Conservation (phyloP, 2,888 invertebrate species). For the Zhuqinia jingwanae region DNA sequence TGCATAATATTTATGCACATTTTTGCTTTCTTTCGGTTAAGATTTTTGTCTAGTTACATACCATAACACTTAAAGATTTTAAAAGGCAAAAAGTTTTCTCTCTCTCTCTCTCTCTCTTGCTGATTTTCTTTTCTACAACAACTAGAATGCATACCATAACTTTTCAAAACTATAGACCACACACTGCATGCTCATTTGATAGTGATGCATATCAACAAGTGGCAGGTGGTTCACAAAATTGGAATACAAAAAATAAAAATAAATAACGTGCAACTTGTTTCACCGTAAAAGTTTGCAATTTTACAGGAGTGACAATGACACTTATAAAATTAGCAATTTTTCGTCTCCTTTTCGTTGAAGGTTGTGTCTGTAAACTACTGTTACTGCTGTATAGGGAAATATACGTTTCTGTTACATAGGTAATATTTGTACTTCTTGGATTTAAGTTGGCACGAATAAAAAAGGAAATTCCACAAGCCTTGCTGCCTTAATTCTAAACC, state of each 20-base stretch:
- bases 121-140: no score
- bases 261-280: background rate
- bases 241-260: background rate
- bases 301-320: background rate
- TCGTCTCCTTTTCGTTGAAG: constrained; percentile 12
- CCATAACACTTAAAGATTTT: no score
- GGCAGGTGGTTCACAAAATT: constrained; percentile 16
- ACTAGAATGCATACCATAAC: no score
- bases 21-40: background rate
- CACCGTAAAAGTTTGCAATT: background rate
- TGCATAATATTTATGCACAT: constrained; percentile 11
- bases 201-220: constrained; percentile 43
- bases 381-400: background rate
- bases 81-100: background rate
- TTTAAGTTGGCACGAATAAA: constrained; percentile 25
- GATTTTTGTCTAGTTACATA: no score
- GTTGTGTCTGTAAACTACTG: constrained; percentile 27
- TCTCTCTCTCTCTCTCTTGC: background rate
- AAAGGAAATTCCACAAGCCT: constrained; percentile 19
- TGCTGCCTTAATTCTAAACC: constrained; percentile 14
- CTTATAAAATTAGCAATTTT: background rate
- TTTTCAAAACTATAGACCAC: no score
- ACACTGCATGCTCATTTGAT: background rate
- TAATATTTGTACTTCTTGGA: background rate
- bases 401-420: background rate